Evolutionary conservation across 2,888 invertebrate genomes (phyloP), one percentile per base, ranked within the genome.

Genomic region (Drosophila bunnanda): DNA sequence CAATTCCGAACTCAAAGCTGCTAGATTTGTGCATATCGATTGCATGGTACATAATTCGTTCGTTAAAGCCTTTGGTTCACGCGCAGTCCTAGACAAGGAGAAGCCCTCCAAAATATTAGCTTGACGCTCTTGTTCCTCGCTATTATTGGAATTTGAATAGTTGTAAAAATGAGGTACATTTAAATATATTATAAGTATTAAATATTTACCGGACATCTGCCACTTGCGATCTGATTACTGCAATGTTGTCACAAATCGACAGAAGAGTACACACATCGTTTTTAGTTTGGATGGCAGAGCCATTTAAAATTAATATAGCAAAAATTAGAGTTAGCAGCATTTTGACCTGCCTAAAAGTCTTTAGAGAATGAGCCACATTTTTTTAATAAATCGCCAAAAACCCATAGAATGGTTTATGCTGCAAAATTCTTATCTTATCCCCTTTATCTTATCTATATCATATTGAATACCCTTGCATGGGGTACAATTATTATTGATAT

Each of bases 1-100:
- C 68, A 67, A 55, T 13, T 67, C 68, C 8, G 46, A 48, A 22
- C 67, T 25, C 8, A 67, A 48, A 9, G 68, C 48, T 9, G 39
- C 39, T 8, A 48, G 32, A 34, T 55, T 68, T 4, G 39, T 48
- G 20, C 68, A 68, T 34, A 65, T 65, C 20, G 66, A 30, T 17
- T 1, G 17, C 7, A 48, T 13, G 8, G 48, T 30, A 48, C 48
- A 48, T 4, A 17, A 13, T 30, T 48, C 30, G 17, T 30, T 50
- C 13, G 1, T 5, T 20, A 50, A 13, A 2, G 3, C 17, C 1
- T 43, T 43, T 22, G 22, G 1, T 4, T 44, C 44, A 8, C 4
- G 10, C 0, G 20, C 39, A 41, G 1, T 30, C 30, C 4, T 30
- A 30, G 46, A 48, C n/a, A 17, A 17, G 0, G 17, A 48, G 7